Evolutionary conservation across 2,888 invertebrate genomes (phyloP), one percentile per base, ranked within the genome.

Genomic region (Heteromyza rotundicornis): DNA sequence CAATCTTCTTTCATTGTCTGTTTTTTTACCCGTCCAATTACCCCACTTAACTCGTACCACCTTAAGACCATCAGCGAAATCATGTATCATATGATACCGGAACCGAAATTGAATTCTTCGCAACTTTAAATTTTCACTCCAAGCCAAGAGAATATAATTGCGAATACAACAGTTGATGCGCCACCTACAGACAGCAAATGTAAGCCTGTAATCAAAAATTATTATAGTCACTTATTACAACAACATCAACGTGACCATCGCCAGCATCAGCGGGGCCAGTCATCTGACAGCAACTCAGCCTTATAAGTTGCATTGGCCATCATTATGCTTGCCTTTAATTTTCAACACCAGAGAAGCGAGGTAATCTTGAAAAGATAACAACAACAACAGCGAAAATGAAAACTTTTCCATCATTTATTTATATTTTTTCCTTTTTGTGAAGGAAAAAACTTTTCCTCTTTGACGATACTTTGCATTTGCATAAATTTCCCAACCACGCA

Each of bases 311-410:
- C n/a, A n/a, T n/a, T n/a, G n/a, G n/a, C n/a, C 63, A 50, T 65
- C 57, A 51, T 57, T 57, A 66, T 66, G 65, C 64, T 67, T 66
- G 65, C 64, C 68, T 72, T 72, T 72, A 72, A 74, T 72, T 70
- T 68, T 57, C 23, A 51, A 23, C 23, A 57, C 68, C 67, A 51
- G 32, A 68, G 65, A 63, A 67, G 66, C 64, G 66, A 67, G 70
- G 72, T 72, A 74, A 72, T 74, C 74, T n/a, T 36, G 2, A 55
- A 40, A 24, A 54, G 23, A 57, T 53, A 27, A 27, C 3, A 20
- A 16, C 52, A 52, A 49, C 49, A 22, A 27, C 12, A 27, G 47
- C 44, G 49, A 47, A 35, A n/a, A 27, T 23, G 20, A 22, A 72
- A 72, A 72, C 66, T 72, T 74, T 69, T 17, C 49, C 35, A 49